phyloP scores from a whole-genome alignment of 1,140 invertebrate genomes.

The Sycophila sp. region DNA sequence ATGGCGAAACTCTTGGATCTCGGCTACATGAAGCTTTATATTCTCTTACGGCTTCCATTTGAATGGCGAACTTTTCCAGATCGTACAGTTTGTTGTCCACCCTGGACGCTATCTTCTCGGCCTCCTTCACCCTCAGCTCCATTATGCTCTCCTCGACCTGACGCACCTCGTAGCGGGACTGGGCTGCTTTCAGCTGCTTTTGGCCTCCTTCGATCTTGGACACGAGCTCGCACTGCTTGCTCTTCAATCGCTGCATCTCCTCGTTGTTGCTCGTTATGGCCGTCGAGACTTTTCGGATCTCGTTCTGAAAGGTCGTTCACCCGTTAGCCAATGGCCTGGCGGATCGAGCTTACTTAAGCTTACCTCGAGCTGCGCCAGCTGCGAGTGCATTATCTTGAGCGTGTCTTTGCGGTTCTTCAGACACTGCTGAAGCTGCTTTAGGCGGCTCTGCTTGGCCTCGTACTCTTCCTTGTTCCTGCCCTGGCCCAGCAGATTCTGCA shows the following conservation, averaged over 20 bases:
- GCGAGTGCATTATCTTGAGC: slow-evolving; percentile 63
- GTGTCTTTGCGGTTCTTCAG: slow-evolving; percentile 58
- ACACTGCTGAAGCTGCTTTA: slow-evolving; percentile 62
- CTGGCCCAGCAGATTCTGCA: slow-evolving; percentile 51
- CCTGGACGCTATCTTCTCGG: slow-evolving; percentile 67
- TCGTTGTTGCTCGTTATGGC: slow-evolving; percentile 52
- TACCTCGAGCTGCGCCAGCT: slow-evolving; percentile 68
- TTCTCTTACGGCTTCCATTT: slow-evolving; percentile 67
- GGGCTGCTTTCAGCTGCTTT: slow-evolving; percentile 65
- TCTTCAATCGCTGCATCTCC: slow-evolving; percentile 53
- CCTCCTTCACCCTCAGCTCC: slow-evolving; percentile 69
- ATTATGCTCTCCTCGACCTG: slow-evolving; percentile 74
- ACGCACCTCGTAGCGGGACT: slow-evolving; percentile 63
- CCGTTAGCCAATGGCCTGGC: too few species aligned
- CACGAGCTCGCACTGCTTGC: slow-evolving; percentile 62
- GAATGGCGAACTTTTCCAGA: slow-evolving; percentile 69
- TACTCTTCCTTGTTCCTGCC: slow-evolving; percentile 50
- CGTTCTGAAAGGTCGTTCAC: slow-evolving; percentile 45
- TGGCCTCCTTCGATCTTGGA: slow-evolving; percentile 67
- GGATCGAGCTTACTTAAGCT: slow-evolving; percentile 25
- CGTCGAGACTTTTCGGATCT: slow-evolving; percentile 49
- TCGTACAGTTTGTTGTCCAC: slow-evolving; percentile 70
- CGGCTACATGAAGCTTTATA: neutral
- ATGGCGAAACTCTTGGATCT: neutral
- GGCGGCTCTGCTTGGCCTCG: slow-evolving; percentile 57